Percentiles rank a stretch among this genome's conserved stretches.
These are phyloP conservation scores for Falco rusticolus DNA, from an alignment of 2,797 vertebrate genomes.

Conservation along the genomic window DNA sequence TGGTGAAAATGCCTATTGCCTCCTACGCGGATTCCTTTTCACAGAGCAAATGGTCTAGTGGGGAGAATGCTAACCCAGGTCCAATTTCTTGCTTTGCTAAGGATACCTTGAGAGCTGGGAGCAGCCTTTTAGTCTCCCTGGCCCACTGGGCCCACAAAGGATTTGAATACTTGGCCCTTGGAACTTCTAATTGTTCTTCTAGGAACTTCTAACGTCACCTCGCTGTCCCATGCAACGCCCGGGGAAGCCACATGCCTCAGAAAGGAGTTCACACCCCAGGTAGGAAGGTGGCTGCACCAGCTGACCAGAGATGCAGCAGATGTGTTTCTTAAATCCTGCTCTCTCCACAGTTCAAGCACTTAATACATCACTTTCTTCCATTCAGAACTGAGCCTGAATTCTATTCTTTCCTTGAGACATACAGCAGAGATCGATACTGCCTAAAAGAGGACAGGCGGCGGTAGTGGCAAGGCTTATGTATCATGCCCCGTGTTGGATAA, in stretches of 20 bases:
- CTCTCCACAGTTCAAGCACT: neutral
- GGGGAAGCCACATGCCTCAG: neutral
- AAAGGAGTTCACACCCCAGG: neutral
- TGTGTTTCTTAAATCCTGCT: neutral
- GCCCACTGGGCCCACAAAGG: neutral
- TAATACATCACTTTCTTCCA: neutral
- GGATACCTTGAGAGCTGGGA: neutral
- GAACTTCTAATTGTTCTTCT: neutral
- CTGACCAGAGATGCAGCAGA: neutral
- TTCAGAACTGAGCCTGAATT: neutral
- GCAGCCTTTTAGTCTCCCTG: neutral
- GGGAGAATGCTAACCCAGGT: neutral
- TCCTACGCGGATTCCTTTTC: neutral
- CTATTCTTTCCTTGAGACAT: neutral
- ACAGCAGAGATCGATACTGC: neutral
- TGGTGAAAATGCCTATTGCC: neutral
- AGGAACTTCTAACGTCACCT: neutral
- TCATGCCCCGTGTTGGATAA: rapidly evolving
- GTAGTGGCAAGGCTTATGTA: neutral
- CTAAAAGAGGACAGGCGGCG: neutral
- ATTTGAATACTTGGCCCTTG: neutral
- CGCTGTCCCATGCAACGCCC: rapidly evolving
- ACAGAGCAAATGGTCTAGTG: no score
- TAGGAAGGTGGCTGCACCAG: neutral
- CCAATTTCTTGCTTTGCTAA: neutral